A percentile compares a stretch with the other conserved stretches of the same genome.
These are phyloP conservation scores for Zygogramma bicolorata DNA, from an alignment of 2,888 invertebrate genomes.

Conservation along the genomic window DNA sequence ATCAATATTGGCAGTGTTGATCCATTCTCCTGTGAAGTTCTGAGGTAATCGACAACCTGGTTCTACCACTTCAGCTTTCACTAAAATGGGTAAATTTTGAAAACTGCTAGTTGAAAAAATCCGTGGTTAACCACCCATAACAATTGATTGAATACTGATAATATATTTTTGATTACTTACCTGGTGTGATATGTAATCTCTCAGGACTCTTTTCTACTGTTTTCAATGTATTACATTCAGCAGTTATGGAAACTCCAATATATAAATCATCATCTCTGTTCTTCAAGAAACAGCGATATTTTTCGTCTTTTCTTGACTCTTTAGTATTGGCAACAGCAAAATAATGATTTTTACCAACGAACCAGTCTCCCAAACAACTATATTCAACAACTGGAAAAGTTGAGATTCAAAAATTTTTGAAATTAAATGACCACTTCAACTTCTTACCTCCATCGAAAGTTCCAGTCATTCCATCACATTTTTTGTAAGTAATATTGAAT, in stretches of 20 bases:
- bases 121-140: too few species aligned
- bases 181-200: constrained; percentile 86
- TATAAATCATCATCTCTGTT: constrained; percentile 94
- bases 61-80: constrained; percentile 88
- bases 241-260: constrained; percentile 92
- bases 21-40: constrained; percentile 95
- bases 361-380: constrained; percentile 95
- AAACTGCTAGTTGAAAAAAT: too few species aligned
- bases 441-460: constrained; percentile 83
- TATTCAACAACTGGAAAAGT: constrained; percentile 82
- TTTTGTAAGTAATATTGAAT: constrained; percentile 93
- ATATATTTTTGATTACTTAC: constrained; percentile 62
- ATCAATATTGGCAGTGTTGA: constrained; percentile 96
- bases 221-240: constrained; percentile 92
- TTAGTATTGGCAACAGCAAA: constrained; percentile 98
- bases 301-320: constrained; percentile 94
- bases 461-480: constrained; percentile 89
- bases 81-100: too few species aligned
- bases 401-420: too few species aligned
- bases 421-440: background rate
- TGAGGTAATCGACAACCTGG: constrained; percentile 93
- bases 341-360: constrained; percentile 94
- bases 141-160: background rate
- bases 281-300: constrained; percentile 93
- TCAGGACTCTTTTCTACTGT: constrained; percentile 95